Conservation (phyloP, 1,140 invertebrate species). For the Eupristina koningsbergeri region DNA sequence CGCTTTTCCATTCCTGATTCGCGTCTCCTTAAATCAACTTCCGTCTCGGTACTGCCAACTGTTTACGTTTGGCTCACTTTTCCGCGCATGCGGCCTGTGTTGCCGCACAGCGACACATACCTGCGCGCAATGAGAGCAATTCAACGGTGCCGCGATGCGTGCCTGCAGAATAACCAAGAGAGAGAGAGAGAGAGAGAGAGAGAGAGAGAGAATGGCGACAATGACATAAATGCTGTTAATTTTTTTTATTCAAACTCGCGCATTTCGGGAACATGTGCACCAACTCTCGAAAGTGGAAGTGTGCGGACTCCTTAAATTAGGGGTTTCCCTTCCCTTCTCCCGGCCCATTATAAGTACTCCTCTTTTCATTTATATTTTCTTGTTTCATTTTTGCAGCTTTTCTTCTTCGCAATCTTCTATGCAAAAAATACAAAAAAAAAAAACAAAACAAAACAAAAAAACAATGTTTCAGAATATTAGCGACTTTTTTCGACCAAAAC, state of each 20-base stretch:
- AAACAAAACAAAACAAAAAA: too few relatives aligned
- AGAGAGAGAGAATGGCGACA: neutral
- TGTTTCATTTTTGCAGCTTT: neutral
- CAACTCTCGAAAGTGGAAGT: neutral
- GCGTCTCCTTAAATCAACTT: slow-evolving; percentile 3
- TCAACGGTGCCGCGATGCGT: neutral
- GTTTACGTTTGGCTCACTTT: neutral
- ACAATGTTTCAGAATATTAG: too few relatives aligned
- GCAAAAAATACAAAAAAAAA: too few relatives aligned
- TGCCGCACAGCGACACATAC: neutral
- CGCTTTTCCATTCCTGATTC: neutral
- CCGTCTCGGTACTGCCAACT: neutral
- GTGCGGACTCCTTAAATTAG: neutral
- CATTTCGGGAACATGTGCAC: neutral
- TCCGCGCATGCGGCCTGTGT: neutral
- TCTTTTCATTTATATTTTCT: neutral
- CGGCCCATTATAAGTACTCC: neutral
- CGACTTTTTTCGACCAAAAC: too few relatives aligned
- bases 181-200: neutral
- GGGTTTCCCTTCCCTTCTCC: neutral
- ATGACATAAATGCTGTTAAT: neutral
- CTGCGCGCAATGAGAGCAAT: neutral
- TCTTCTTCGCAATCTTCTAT: too few relatives aligned
- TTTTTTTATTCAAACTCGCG: neutral
- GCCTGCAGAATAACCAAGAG: neutral